These are phyloP conservation scores for Phalacrocorax pelagicus DNA, from an alignment of 2,113 vertebrate species.

Conservation along the genomic window DNA sequence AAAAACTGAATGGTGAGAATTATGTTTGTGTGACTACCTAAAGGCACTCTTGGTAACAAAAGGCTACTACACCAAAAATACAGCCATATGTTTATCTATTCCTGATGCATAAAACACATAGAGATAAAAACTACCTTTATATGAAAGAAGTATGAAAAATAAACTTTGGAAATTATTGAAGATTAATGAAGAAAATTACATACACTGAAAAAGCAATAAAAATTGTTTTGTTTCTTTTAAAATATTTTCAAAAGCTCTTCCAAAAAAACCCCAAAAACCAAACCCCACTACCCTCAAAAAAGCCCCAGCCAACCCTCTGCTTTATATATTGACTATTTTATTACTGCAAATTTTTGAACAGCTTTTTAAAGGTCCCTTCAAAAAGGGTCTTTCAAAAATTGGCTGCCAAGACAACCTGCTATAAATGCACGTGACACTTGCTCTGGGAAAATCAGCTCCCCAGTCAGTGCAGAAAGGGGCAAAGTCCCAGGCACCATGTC, in stretches of 20 bases:
- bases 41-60: background rate
- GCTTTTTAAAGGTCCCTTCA: background rate
- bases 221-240: background rate
- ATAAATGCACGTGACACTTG: background rate
- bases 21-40: background rate
- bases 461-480: fast-evolving
- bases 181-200: background rate
- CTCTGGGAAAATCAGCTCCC: background rate
- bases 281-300: background rate
- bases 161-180: background rate
- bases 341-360: background rate
- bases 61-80: background rate
- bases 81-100: background rate
- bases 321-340: background rate
- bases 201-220: background rate
- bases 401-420: background rate
- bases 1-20: background rate
- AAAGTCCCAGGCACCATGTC: background rate
- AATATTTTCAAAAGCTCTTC: background rate
- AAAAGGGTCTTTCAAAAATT: background rate
- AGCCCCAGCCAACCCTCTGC: background rate
- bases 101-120: background rate
- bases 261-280: background rate
- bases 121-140: background rate
- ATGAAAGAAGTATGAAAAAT: background rate